Base-by-base conservation (phyloP, 2,113 vertebrate species). In the Deroptyus accipitrinus region DNA sequence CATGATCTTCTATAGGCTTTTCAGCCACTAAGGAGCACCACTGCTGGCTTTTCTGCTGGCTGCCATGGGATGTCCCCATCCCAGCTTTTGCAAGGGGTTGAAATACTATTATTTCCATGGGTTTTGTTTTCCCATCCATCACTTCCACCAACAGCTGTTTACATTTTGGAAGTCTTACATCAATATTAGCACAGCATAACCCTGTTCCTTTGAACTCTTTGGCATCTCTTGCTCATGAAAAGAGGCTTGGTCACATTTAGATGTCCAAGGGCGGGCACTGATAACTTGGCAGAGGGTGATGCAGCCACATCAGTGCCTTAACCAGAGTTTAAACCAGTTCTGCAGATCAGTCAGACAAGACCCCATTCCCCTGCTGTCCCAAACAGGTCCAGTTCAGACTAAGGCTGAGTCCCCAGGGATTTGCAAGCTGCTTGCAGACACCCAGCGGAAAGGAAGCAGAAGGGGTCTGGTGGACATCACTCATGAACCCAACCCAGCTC, bases 361-460 rank as follows among this genome's bases (percentile, higher is more conserved):
- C 24, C 39, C 30, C 0, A 4, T 17, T 30, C 28, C 48, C 19
- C 19, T 17, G 6, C 14, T 13, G 4, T 6, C 49, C 49, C 31
- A 7, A 0, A n/a, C 1, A 3, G 10, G 6, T 18, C 67, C 13
- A 2, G 3, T 28, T 48, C 10, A 17, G 30, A 1, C 17, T 61
- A 14, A 44, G 1, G 25, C 31, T 27, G 17, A 68, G 7, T 13
- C 17, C 11, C 16, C 10, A 7, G 30, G 54, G 57, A 10, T 52
- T 2, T 52, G 25, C 68, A 48, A 46, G 59, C 59, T 42, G 39
- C 78, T 69, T 17, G 22, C 20, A 20, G 69, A 22, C 28, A 15
- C 30, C 20, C 3, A 25, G 24, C 44, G 5, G 8, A 17, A 22
- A 25, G 30, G 10, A 13, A 62, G 41, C 42, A 10, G 79, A 16